Evolutionary conservation across 2,113 vertebrate genomes (phyloP).

Genomic region (Lepus europaeus): DNA sequence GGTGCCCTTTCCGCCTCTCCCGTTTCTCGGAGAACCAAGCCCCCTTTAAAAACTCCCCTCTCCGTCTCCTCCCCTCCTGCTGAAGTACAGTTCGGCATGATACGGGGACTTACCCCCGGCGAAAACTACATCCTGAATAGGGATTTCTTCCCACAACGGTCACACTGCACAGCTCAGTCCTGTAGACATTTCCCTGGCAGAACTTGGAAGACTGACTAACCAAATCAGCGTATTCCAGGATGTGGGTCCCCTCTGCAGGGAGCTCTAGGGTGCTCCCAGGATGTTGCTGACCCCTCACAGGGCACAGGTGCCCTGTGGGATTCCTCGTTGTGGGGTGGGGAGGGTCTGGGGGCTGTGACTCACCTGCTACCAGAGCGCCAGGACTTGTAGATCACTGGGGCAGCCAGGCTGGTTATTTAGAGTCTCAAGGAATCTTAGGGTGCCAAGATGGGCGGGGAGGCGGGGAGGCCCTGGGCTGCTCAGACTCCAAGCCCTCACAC

Average conservation of each 20-base stretch:
- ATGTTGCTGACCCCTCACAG: not conserved
- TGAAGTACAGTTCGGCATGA: not conserved
- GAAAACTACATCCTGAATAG: not conserved
- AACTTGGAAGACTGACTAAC: not conserved
- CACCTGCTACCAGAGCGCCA: not conserved
- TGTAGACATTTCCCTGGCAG: not conserved
- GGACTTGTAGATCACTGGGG: not conserved
- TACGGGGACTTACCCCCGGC: not conserved
- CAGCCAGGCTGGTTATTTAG: not conserved
- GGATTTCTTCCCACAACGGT: not conserved
- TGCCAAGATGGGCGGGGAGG: not conserved
- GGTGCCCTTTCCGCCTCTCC: not conserved
- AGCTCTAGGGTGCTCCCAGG: not conserved
- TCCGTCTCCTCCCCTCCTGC: not conserved
- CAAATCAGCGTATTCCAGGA: not conserved
- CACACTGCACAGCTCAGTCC: not conserved
- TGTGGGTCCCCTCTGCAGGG: fast-evolving
- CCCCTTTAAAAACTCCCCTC: not conserved
- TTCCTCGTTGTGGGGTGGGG: too few relatives aligned
- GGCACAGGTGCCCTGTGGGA: not conserved
- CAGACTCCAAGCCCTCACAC: not conserved
- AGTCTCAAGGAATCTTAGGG: not conserved
- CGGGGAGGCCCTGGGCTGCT: not conserved
- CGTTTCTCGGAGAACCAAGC: not conserved
- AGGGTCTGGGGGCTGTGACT: not conserved